Base-by-base conservation (phyloP, 1,140 invertebrate genomes). In the Brevipalpus yothersi region DNA sequence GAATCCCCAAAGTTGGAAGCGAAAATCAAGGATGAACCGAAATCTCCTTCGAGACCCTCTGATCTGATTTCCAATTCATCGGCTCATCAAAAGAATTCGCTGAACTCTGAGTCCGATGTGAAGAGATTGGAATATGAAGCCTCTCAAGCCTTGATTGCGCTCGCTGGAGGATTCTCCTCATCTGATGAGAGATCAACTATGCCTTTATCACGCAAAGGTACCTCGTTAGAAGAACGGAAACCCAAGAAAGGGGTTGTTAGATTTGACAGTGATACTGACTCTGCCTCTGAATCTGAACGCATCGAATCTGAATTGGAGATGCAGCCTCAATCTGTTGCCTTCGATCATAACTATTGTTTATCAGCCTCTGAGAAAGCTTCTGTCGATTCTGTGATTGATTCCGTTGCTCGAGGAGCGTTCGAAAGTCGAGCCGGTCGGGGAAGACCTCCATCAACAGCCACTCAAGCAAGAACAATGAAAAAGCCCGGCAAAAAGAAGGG, bases 141-240 rank as follows among this genome's bases (percentile, higher is more conserved):
- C 15, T 71, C 72, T 0, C 75, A 77, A 64, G 75, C 73, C 19
- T 63, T 77, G 1, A 74, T 77, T 65, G 71, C 72, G 4, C 62
- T 77, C 4, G 72, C 74, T 13, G 70, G 71, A 19, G 72, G 45
- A 41, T 63, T 58, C 39, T 42, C 13, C 4, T 15, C 56, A 23
- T 49, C 58, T 17, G 31, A 43, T 10, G 42, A 42, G 15, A 43
- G 12, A 53, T 13, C n/a, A 15, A 13, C 21, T 19, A 7, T 17
- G n/a, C 47, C 41, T 15, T 54, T 40, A 11, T 39, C 19, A 12
- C 40, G 4, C 7, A 39, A 60, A 40, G 9, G 12, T 43, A 45
- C 39, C 41, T 41, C 51, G 42, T 21, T 53, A 31, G 43, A 39
- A 41, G 13, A 8, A 15, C 40, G 53, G 13, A 39, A 53, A 51